Evolutionary conservation across 2,797 vertebrate genomes (phyloP).

Genomic region (Anomalospiza imberbis): DNA sequence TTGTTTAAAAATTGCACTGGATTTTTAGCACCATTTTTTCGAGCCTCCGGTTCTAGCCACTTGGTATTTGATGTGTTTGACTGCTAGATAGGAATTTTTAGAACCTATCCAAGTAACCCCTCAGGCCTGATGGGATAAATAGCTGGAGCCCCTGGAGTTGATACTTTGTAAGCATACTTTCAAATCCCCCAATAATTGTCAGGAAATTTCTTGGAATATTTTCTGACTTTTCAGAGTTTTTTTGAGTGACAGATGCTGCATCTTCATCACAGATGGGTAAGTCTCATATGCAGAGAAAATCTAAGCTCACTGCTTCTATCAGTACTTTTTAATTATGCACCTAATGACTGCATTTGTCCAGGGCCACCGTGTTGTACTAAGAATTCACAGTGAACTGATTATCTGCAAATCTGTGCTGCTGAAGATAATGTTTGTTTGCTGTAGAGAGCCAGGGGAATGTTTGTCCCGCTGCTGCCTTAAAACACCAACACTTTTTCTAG

Average conservation of each 20-base stretch:
- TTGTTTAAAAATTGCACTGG: background rate
- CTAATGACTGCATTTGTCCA: background rate
- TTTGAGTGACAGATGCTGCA: background rate
- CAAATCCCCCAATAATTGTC: background rate
- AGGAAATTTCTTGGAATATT: background rate
- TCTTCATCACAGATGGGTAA: background rate
- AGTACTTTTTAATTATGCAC: background rate
- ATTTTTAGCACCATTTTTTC: background rate
- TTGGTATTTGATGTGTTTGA: background rate
- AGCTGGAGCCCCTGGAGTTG: background rate
- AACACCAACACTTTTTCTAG: background rate
- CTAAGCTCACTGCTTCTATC: background rate
- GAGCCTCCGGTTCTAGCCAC: background rate
- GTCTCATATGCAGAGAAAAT: background rate
- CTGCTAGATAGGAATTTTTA: background rate
- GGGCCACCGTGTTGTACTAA: background rate
- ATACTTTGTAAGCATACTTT: background rate
- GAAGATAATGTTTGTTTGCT: background rate
- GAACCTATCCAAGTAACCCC: background rate
- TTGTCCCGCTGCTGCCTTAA: background rate
- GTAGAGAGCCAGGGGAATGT: background rate
- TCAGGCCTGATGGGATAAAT: background rate
- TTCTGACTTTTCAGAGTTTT: background rate
- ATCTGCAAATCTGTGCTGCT: background rate
- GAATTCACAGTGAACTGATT: background rate